Evolutionary conservation across 1,140 invertebrate species (phyloP), one percentile per base, ranked within the genome.

Genomic region (Saccostrea glomerata): DNA sequence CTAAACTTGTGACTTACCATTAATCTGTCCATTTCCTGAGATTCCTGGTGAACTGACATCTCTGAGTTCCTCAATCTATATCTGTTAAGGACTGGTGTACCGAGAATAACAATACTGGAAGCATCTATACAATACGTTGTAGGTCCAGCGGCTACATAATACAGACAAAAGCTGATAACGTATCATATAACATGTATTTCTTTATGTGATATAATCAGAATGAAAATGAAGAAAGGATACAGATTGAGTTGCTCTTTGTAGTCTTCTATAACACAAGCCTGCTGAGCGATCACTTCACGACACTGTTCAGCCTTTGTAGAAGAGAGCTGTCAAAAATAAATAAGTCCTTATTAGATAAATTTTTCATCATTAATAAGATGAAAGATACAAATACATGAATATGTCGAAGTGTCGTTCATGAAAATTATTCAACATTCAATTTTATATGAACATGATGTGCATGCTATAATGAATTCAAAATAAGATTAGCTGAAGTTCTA

Each of bases 21-120:
- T 77, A 77, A 15, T 77, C 30, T 77, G 70, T 77, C 70, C 15
- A 77, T 77, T 77, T 77, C 70, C 30, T 77, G 23, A 30, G 70
- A 77, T 11, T 30, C 70, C 30, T 36, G 23, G 12, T 77, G 70
- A 13, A 77, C 25, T 13, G 70, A 77, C 70, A 77, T 30, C 25
- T 77, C 70, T 0, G 70, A 77, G 15, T 77, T 77, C 30, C 30
- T 77, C 30, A 77, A 36, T 25, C 70, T 77, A 77, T 12, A 36
- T 36, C 25, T 77, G 70, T 77, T 77, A 77, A 77, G 70, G 70
- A 77, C 11, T 47, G 47, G 6, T n/a, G 17, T 63, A 17, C 17
- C 15, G n/a, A 17, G 17, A 63, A 20, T n/a, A 63, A 17, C 1
- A 5, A 20, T 17, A 63, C n/a, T 20, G 5, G 0, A 1, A 20